Evolutionary conservation across 2,113 vertebrate genomes (phyloP).

Genomic region (Cyanistes caeruleus): DNA sequence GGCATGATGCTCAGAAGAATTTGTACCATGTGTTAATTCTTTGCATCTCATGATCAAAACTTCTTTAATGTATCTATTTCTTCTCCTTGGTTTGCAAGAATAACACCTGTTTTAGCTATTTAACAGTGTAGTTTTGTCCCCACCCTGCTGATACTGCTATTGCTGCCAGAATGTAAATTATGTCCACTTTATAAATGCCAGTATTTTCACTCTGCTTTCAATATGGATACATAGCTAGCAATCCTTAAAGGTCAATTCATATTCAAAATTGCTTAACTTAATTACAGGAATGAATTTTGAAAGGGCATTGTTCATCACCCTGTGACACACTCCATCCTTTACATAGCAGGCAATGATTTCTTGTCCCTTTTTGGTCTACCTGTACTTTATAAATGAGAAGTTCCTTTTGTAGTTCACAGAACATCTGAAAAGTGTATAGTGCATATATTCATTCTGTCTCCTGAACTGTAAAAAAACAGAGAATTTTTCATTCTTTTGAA

Average conservation of each 20-base stretch:
- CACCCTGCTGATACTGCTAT: neutral
- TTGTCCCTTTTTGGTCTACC: neutral
- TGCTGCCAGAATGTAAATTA: neutral
- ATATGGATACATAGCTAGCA: neutral
- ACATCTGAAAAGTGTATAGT: neutral
- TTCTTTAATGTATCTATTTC: neutral
- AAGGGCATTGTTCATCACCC: neutral
- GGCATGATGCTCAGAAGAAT: neutral
- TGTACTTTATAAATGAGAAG: neutral
- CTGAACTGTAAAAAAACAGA: neutral
- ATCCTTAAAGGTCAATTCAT: conserved; percentile 29
- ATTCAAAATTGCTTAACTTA: conserved; percentile 1
- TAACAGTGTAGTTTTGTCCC: neutral
- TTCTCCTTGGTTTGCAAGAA: neutral
- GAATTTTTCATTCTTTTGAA: neutral
- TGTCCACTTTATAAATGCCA: neutral
- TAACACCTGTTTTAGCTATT: neutral
- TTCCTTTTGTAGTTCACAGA: neutral
- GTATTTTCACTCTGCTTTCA: neutral
- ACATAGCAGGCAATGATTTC: neutral
- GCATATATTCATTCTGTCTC: neutral
- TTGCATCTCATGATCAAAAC: neutral
- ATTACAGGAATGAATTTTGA: conserved; percentile 33
- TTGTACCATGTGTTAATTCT: neutral
- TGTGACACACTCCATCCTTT: neutral